Conservation (phyloP, 92 coral and sea anemone genomes). For the Parazoanthus atlanticus region DNA sequence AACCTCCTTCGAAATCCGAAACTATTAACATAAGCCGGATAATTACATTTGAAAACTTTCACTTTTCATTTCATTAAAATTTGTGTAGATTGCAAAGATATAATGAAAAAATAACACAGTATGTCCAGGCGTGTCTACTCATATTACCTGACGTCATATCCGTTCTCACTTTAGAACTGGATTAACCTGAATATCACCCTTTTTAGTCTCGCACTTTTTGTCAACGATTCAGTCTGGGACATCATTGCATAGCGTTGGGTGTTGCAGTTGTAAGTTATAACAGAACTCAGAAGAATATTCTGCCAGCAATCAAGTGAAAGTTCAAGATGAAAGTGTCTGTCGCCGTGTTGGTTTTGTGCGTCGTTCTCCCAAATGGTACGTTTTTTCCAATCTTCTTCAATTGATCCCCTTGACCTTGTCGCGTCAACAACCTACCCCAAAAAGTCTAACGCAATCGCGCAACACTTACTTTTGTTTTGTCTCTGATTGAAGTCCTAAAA, state of each 20-base stretch:
- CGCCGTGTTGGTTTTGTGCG: constrained; percentile 18
- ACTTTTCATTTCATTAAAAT: not conserved
- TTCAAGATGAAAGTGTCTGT: constrained; percentile 37
- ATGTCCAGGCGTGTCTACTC: not conserved
- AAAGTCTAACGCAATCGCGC: too few relatives aligned
- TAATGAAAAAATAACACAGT: too few relatives aligned
- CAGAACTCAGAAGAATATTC: not conserved
- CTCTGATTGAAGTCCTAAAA: too few relatives aligned
- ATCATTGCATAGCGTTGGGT: not conserved
- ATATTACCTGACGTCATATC: not conserved
- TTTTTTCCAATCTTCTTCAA: not conserved
- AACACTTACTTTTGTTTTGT: too few relatives aligned
- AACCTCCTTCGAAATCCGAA: too few relatives aligned
- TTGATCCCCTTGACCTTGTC: too few relatives aligned
- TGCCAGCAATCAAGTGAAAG: not conserved
- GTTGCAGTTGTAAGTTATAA: not conserved
- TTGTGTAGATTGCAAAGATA: not conserved
- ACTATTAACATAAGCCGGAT: not conserved
- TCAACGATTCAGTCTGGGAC: not conserved
- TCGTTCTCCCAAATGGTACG: constrained; percentile 28
- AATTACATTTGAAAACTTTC: not conserved
- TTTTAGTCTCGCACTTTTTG: not conserved
- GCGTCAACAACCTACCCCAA: too few relatives aligned
- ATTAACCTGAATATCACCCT: not conserved
- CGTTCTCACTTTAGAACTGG: not conserved